Percentiles rank a stretch among this genome's conserved stretches.
Evolutionary conservation across 2,888 invertebrate species (phyloP).

Genomic region (Hypomecis atomaria): DNA sequence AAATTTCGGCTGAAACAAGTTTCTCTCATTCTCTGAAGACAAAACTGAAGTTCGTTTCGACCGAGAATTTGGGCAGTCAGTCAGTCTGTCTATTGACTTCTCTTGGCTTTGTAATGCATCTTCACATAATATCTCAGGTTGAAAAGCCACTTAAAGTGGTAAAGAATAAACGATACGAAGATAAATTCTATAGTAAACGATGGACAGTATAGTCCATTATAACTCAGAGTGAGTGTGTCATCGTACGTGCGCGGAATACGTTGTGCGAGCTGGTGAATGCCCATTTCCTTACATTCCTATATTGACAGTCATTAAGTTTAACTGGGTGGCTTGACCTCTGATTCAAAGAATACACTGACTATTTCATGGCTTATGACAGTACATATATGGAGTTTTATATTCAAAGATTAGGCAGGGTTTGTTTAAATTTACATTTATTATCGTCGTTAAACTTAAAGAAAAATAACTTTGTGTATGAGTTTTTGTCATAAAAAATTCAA

Average conservation of each 20-base stretch:
- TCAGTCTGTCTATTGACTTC: no score
- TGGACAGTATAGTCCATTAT: conserved; percentile 39
- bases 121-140: no score
- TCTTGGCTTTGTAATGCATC: no score
- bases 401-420: not conserved
- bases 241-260: conserved; percentile 57
- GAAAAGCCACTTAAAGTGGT: conserved; percentile 39
- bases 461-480: not conserved
- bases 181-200: conserved; percentile 38
- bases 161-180: conserved; percentile 38
- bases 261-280: conserved; percentile 39
- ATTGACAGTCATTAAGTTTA: conserved; percentile 38
- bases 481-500: not conserved
- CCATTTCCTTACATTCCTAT: conserved; percentile 46
- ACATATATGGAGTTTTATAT: not conserved
- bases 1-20: no score
- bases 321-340: conserved; percentile 13
- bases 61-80: no score
- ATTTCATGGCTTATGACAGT: not conserved
- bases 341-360: not conserved
- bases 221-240: conserved; percentile 48
- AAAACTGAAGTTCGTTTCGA: no score
- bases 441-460: not conserved
- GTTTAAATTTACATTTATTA: not conserved
- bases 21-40: no score